A percentile compares a stretch with the other conserved stretches of the same genome.
phyloP scores from a whole-genome alignment of 2,888 invertebrate genomes.

The Cantharis rufa region DNA sequence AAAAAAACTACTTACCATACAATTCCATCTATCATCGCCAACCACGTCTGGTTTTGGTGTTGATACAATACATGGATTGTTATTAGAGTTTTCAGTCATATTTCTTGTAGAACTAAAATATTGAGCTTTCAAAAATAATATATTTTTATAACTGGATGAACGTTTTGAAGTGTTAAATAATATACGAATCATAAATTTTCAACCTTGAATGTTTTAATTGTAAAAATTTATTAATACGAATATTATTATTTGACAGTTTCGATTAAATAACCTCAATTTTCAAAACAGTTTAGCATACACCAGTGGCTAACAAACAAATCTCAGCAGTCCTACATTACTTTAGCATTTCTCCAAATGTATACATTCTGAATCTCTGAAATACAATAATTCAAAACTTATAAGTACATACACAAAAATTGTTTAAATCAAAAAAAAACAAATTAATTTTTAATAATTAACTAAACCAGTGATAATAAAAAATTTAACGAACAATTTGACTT shows the following conservation, averaged over 20 bases:
- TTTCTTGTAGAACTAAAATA: neutral
- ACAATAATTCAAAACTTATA: too few species aligned
- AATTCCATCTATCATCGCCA: neutral
- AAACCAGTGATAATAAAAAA: too few species aligned
- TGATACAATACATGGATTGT: neutral
- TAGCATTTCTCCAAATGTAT: neutral
- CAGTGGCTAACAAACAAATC: neutral
- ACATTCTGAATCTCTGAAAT: too few species aligned
- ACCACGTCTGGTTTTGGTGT: neutral
- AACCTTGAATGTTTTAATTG: neutral
- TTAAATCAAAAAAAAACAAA: too few species aligned
- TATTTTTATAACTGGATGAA: neutral
- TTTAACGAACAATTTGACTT: too few species aligned
- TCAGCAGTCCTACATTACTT: neutral
- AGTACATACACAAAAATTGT: too few species aligned
- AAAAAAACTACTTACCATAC: neutral
- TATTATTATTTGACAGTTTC: neutral
- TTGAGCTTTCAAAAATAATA: neutral
- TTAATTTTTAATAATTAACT: too few species aligned
- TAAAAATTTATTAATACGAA: neutral
- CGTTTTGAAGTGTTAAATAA: neutral
- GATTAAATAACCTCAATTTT: neutral
- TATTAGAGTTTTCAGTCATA: too few species aligned
- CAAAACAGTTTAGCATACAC: neutral
- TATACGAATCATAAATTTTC: neutral